Base-by-base conservation (phyloP, 2,888 invertebrate species). In the Imbricaverruca yamaguchii region DNA sequence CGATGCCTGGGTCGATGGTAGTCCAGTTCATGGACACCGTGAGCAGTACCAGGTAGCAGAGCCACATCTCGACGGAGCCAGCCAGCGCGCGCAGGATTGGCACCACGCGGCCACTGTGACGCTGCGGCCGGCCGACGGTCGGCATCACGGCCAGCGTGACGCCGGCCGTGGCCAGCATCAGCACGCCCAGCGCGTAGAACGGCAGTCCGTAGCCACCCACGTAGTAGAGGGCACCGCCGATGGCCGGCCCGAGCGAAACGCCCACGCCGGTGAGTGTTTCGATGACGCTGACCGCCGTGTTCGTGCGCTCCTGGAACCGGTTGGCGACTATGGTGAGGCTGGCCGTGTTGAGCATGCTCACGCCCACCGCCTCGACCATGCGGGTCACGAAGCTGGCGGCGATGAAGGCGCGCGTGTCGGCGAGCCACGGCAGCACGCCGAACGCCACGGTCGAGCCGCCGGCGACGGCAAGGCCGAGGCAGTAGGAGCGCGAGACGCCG, bases 231-330 rank as follows among this genome's bases (percentile, higher is more conserved):
- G 92, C 87, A 7, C 94, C 93, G 78, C 94, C 94, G 80, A 94
- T 89, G 15, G 93, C 93, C 0, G 94, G 94, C 10, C 94, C 94
- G 11, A 91, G 91, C 83, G 93, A 93, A 91, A 94, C 91, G 65
- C 94, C 94, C 8, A 94, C 88, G 0, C 94, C 94, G 39, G 92
- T 92, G 85, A 93, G 93, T 0, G 93, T 93, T 87, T 94, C 94
- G 83, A 93, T 87, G 84, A 92, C 91, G 55, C 93, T 93, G 85
- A 94, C 89, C 80, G 93, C 92, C 3, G 92, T 91, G 81, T 93
- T 92, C 69, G 93, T 92, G 85, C 91, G 91, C 85, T 93, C 91
- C 0, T 93, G 93, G 86, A 93, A 94, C 21, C 91, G 90, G 86
- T 92, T 91, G 59, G 93, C 92, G 12, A 93, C 92, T 86, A 92